Evolutionary conservation across 1,140 invertebrate genomes (phyloP).

Genomic region (Paraescarpia echinospica): DNA sequence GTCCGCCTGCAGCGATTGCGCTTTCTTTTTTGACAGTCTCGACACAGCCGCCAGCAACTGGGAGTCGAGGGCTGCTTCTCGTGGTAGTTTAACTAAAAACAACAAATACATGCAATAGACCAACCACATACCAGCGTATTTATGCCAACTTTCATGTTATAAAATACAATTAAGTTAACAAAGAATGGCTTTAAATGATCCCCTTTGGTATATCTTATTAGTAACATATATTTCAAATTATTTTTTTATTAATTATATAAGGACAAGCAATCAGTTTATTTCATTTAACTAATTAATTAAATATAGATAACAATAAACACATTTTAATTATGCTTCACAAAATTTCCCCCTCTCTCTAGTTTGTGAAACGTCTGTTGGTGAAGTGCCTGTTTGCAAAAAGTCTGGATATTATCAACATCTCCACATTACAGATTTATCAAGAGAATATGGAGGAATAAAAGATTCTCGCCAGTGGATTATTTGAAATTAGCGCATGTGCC

Average conservation of each 20-base stretch:
- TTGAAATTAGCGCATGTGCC: neutral
- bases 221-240: no score
- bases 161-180: no score
- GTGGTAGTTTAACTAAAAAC: constrained; percentile 11
- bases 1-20: neutral
- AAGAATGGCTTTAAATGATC: no score
- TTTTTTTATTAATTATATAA: no score
- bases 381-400: no score
- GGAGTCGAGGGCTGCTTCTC: constrained; percentile 12
- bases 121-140: neutral
- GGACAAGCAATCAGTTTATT: no score
- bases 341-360: no score
- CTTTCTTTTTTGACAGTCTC: neutral
- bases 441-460: neutral
- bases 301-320: no score
- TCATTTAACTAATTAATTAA: no score
- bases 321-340: no score
- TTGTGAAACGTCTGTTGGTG: no score
- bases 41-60: constrained; percentile 11
- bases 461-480: neutral
- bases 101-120: neutral
- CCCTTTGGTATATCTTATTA: no score
- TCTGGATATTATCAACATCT: neutral
- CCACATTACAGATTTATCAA: neutral
- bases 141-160: neutral